These are phyloP conservation scores for Heliothis subflexa DNA, from an alignment of 1,140 invertebrate species.

Conservation along the genomic window DNA sequence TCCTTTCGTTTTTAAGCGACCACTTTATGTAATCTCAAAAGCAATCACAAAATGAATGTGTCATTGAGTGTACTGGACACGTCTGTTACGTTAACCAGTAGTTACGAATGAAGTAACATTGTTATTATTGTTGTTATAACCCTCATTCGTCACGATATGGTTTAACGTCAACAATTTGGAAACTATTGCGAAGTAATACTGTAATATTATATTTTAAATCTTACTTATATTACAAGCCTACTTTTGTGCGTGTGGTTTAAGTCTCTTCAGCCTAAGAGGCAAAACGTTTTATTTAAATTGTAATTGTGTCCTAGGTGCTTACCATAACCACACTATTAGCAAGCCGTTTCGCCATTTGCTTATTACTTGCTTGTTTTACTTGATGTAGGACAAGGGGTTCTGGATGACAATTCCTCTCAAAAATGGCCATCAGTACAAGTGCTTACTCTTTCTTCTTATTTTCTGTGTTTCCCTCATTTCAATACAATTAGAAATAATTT, in stretches of 20 bases:
- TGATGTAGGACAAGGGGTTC: too few relatives aligned
- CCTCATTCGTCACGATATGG: not conserved
- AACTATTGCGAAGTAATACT: not conserved
- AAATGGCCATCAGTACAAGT: too few relatives aligned
- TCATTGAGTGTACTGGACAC: constrained; percentile 15
- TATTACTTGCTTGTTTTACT: too few relatives aligned
- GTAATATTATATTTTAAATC: not conserved
- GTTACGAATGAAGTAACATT: constrained; percentile 44
- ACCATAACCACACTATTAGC: too few relatives aligned
- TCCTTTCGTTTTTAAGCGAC: not conserved
- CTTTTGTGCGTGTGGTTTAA: not conserved
- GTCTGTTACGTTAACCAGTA: constrained; percentile 51
- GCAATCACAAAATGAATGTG: not conserved
- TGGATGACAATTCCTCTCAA: too few relatives aligned
- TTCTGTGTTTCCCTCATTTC: too few relatives aligned
- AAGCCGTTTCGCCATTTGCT: too few relatives aligned
- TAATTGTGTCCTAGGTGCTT: not conserved
- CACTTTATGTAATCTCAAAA: not conserved
- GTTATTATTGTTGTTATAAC: constrained; percentile 37
- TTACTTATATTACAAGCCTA: not conserved
- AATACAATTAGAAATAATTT: constrained; percentile 7
- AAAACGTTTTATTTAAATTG: not conserved
- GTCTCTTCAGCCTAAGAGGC: not conserved
- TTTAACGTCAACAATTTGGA: not conserved
- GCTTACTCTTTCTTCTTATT: too few relatives aligned